Evolutionary conservation across 2,888 invertebrate genomes (phyloP), one percentile per base, ranked within the genome.

Genomic region (Pemphredon lugubris): DNA sequence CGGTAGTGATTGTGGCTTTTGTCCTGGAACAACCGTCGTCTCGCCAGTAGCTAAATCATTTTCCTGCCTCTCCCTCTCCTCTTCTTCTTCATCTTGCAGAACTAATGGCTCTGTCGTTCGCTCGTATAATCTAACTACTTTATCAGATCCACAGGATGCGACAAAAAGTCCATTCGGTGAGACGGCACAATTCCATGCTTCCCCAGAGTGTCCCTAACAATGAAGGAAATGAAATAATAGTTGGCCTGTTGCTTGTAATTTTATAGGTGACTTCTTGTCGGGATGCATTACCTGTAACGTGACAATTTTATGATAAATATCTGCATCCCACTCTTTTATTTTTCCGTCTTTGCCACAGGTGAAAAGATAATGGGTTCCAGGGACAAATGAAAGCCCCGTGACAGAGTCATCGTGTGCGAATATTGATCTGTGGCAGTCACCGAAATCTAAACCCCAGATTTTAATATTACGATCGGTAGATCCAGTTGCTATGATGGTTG

Each of bases 361-460:
- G 89, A 99, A 98, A 87, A 99, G 95, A 88, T 97, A 94, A 90
- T 98, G 98, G 2, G 97, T 98, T 79, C 93, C 94, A 0, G 97
- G 96, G 16, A 98, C 94, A 87, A 99, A 99, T 83, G 95, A 94
- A 30, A 99, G 88, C 30, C 95, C 93, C 66, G 97, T 97, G 7
- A 99, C 94, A 0, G 98, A 96, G 89, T 98, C 98, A 84, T 98
- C 97, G 89, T 99, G 99, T 0, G 98, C 98, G 90, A 98, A 97
- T 79, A 99, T 92, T 0, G 98, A 98, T 84, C 94, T 94, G 90
- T 98, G 98, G 83, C 98, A 98, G 90, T 99, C 98, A n/a, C 99
- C 99, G 89, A 98, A 99, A 90, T 99, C 98, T 91, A 99, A 92
- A 32, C 99, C 99, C 99, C 99, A 99, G 72, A 99, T 94, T 91